phyloP scores from a whole-genome alignment of 2,888 invertebrate species.

The Zygothrica quintamaculata region DNA sequence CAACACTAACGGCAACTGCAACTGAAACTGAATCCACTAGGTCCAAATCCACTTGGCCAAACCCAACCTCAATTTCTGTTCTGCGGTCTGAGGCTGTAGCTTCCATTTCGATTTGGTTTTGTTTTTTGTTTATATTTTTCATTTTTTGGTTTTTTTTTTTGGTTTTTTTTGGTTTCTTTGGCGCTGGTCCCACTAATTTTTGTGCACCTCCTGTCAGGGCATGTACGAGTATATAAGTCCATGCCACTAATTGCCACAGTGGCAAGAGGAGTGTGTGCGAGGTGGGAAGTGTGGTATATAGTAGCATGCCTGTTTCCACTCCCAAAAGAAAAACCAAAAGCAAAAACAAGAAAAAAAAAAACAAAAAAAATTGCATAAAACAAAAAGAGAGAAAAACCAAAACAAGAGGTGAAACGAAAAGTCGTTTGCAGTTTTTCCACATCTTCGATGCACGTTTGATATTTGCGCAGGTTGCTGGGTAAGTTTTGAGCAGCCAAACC shows the following conservation, averaged over 20 bases:
- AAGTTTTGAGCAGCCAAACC: constrained; percentile 65
- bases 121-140: no score
- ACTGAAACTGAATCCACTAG: constrained; percentile 18
- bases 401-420: constrained; percentile 12
- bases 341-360: no score
- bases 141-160: constrained; percentile 33
- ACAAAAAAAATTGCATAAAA: not conserved
- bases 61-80: constrained; percentile 63
- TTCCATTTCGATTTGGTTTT: constrained; percentile 26
- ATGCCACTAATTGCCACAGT: constrained; percentile 50
- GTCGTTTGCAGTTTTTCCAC: constrained; percentile 55
- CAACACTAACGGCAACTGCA: constrained; percentile 1
- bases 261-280: constrained; percentile 18
- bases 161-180: no score
- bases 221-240: constrained; percentile 23
- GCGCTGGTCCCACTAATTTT: constrained; percentile 52
- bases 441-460: constrained; percentile 73
- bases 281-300: constrained; percentile 46
- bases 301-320: constrained; percentile 43
- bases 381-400: no score
- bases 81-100: constrained; percentile 28
- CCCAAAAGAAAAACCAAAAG: constrained; percentile 31
- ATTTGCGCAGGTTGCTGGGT: constrained; percentile 71
- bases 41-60: constrained; percentile 30
- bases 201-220: constrained; percentile 46